Evolutionary conservation across 2,113 vertebrate genomes (phyloP).

Genomic region (Phrynocephalus versicolor): DNA sequence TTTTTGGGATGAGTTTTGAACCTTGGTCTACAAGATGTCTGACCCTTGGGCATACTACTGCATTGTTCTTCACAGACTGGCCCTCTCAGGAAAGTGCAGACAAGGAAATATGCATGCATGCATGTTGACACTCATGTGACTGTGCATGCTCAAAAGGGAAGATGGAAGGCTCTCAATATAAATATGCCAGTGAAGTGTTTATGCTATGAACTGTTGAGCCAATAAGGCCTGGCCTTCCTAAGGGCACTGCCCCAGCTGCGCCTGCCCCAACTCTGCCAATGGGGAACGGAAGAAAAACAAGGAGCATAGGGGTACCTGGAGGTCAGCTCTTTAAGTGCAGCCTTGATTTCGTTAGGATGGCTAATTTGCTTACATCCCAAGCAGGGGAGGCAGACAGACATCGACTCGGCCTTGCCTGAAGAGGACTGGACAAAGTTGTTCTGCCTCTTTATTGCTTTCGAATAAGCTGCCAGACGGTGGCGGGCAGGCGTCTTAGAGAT

Average conservation of each 20-base stretch:
- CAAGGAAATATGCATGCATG: background rate
- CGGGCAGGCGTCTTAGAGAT: constrained; percentile 63
- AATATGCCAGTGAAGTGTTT: background rate
- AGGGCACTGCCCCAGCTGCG: constrained; percentile 14
- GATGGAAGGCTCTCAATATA: background rate
- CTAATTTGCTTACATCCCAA: constrained; percentile 12
- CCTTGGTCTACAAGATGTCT: background rate
- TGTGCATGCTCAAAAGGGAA: background rate
- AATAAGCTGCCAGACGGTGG: constrained; percentile 62
- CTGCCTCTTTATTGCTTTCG: constrained; percentile 60
- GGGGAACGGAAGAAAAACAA: constrained; percentile 17
- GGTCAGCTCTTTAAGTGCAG: constrained; percentile 28
- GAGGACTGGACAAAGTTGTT: constrained; percentile 67
- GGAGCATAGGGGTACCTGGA: background rate
- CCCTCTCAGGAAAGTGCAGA: background rate
- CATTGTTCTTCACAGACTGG: background rate
- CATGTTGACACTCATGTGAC: background rate
- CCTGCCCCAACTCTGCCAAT: constrained; percentile 21
- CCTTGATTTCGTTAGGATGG: constrained; percentile 53
- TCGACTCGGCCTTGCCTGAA: constrained; percentile 67
- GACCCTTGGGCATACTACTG: background rate
- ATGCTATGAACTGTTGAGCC: constrained; percentile 27
- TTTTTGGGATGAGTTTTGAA: background rate
- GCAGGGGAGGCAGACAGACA: constrained; percentile 22
- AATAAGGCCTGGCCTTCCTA: constrained; percentile 17